Conservation (phyloP, 2,888 invertebrate species). For the Cloeon dipterum region DNA sequence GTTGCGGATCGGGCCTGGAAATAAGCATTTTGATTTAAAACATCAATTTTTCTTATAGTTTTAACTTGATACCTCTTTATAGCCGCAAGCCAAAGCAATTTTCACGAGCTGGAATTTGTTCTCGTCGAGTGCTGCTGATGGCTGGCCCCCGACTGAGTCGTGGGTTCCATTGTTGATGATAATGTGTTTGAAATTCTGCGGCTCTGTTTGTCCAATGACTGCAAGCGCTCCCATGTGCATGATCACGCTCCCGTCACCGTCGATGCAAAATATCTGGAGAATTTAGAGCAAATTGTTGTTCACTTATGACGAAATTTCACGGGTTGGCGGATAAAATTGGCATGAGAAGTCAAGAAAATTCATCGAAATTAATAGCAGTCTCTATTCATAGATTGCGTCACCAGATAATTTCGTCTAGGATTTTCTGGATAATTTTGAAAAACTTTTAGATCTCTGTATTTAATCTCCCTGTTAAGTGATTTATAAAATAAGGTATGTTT, state of each 20-base stretch:
- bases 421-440: no score
- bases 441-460: no score
- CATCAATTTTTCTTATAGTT: no score
- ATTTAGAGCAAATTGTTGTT: background rate
- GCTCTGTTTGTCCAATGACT: slow-evolving; percentile 14
- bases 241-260: slow-evolving; percentile 20
- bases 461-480: no score
- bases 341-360: no score
- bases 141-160: slow-evolving; percentile 22
- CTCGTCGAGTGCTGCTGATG: slow-evolving; percentile 14
- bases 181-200: slow-evolving; percentile 19
- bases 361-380: no score
- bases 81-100: slow-evolving; percentile 15
- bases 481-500: no score
- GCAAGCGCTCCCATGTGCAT: slow-evolving; percentile 22
- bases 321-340: no score
- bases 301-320: no score
- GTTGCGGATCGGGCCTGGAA: slow-evolving; percentile 11
- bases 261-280: slow-evolving; percentile 16
- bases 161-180: slow-evolving; percentile 21
- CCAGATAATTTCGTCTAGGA: no score
- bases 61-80: slow-evolving; percentile 12
- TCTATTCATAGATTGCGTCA: no score
- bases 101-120: slow-evolving; percentile 12
- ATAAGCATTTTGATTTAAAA: background rate